phyloP scores from a whole-genome alignment of 1,140 invertebrate species.

The Heliconius eleuchia region DNA sequence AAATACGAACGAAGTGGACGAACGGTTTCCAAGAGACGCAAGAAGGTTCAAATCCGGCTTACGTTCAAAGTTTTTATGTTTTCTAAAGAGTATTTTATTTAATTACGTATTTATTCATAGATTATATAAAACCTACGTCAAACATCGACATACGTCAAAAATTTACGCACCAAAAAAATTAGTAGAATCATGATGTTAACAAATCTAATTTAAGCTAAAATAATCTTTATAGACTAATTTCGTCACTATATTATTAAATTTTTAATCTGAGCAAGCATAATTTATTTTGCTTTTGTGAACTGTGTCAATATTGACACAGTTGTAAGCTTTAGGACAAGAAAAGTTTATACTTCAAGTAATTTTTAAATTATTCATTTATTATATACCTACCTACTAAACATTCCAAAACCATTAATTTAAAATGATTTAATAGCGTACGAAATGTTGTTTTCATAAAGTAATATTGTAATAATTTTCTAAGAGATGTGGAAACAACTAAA shows the following conservation, averaged over 20 bases:
- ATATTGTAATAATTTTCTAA: no score
- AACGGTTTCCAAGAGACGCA: no score
- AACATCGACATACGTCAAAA: no score
- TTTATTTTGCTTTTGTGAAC: background rate
- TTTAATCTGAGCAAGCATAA: background rate
- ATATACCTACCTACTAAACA: background rate
- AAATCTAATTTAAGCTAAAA: background rate
- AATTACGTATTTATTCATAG: no score
- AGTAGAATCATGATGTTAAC: background rate
- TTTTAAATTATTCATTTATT: background rate
- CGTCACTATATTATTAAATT: background rate
- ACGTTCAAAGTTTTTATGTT: no score
- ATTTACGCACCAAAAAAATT: no score
- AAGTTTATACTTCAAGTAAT: background rate
- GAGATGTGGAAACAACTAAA: constrained; percentile 39
- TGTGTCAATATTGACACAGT: background rate
- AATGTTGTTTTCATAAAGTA: background rate
- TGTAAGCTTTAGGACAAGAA: background rate
- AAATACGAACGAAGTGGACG: no score
- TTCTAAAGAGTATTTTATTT: no score
- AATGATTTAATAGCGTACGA: no score
- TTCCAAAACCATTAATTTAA: background rate
- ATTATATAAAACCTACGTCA: no score
- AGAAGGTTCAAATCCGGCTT: no score
- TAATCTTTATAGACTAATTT: background rate